Conservation (phyloP, 2,113 vertebrate genomes). For the Urocolius indicus region DNA sequence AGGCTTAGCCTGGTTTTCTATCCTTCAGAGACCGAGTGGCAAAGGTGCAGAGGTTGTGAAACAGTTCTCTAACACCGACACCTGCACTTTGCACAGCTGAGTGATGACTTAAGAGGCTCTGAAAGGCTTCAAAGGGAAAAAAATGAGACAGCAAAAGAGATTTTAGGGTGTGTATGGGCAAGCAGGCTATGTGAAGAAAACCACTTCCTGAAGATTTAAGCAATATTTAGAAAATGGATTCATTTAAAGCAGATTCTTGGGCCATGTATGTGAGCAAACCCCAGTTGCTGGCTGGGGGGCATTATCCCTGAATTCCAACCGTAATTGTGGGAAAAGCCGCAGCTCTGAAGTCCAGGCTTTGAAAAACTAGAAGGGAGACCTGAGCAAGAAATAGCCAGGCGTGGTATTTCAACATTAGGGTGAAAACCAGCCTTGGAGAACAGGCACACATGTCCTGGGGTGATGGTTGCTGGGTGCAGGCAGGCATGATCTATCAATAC, state of each 20-base stretch:
- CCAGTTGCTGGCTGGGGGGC: neutral
- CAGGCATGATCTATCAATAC: rapidly evolving
- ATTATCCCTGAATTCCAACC: neutral
- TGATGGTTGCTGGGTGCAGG: neutral
- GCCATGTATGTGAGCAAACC: neutral
- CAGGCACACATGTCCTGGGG: rapidly evolving
- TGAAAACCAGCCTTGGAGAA: neutral
- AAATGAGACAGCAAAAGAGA: neutral
- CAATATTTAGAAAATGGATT: neutral
- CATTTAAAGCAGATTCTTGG: neutral
- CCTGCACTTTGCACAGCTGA: neutral
- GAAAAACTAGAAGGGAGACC: neutral
- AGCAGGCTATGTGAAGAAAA: neutral
- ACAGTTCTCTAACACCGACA: rapidly evolving
- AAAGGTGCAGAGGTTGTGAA: neutral
- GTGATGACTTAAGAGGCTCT: neutral
- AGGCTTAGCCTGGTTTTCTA: conserved; percentile 25
- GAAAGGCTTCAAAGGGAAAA: neutral
- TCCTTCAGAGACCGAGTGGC: neutral
- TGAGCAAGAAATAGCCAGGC: neutral
- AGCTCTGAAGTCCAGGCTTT: neutral
- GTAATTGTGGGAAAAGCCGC: rapidly evolving
- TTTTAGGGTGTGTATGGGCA: neutral
- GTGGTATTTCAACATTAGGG: rapidly evolving
- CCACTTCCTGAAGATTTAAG: neutral